A percentile compares a stretch with the other conserved stretches of the same genome.
Evolutionary conservation across 2,888 invertebrate genomes (phyloP).

Genomic region (Trypoxylon attenuatum): DNA sequence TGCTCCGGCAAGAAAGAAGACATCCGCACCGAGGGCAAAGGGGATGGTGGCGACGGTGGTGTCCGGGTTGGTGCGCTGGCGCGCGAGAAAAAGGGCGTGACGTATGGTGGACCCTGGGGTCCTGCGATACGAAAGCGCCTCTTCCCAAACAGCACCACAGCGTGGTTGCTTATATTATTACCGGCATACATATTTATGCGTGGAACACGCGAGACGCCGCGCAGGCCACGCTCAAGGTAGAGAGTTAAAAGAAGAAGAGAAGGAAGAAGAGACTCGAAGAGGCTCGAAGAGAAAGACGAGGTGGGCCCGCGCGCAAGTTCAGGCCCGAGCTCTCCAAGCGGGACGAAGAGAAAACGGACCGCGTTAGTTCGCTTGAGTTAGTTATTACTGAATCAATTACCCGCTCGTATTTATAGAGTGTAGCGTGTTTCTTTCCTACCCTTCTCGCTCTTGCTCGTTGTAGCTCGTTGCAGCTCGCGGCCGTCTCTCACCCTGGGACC

Average conservation of each 20-base stretch:
- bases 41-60: neutral
- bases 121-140: constrained; percentile 52
- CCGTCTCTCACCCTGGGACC: constrained; percentile 21
- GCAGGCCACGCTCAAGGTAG: constrained; percentile 25
- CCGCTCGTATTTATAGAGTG: constrained; percentile 70
- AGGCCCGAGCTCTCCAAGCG: constrained; percentile 4
- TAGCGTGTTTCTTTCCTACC: constrained; percentile 59
- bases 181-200: constrained; percentile 67
- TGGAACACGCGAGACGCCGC: constrained; percentile 42
- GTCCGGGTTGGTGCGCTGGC: constrained; percentile 24
- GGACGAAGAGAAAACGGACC: constrained; percentile 33
- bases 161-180: constrained; percentile 62
- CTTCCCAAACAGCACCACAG: constrained; percentile 55
- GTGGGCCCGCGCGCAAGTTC: neutral
- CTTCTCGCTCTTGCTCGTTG: neutral
- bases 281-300: constrained; percentile 13
- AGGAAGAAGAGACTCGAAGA: constrained; percentile 35
- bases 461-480: constrained; percentile 36
- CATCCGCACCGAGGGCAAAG: constrained; percentile 5
- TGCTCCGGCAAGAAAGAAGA: neutral
- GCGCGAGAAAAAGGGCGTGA: constrained; percentile 53
- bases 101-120: constrained; percentile 53
- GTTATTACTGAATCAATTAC: constrained; percentile 74
- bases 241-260: constrained; percentile 30
- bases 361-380: constrained; percentile 64